Evolutionary conservation across 2,113 vertebrate species (phyloP).

Genomic region (Corydoras maculifer): DNA sequence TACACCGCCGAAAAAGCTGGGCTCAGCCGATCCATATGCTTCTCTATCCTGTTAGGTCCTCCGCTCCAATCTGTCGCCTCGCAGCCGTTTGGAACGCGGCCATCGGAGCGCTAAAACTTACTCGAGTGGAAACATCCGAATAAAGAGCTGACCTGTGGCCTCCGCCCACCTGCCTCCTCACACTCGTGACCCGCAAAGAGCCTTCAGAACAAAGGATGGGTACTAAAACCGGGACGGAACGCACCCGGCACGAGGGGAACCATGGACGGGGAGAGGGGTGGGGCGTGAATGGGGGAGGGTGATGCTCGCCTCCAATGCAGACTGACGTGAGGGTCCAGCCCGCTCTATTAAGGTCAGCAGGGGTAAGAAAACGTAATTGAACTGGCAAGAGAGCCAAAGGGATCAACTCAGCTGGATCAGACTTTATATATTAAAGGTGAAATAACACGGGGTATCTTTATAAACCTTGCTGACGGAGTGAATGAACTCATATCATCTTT

Average conservation of each 20-base stretch:
- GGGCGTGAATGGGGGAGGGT: conserved; percentile 33
- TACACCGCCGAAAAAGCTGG: conserved; percentile 37
- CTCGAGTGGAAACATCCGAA: conserved; percentile 42
- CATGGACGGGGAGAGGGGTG: conserved; percentile 6
- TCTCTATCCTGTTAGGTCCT: conserved; percentile 22
- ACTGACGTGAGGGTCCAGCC: conserved; percentile 30
- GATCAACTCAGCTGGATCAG: too few relatives aligned
- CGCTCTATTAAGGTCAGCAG: conserved; percentile 36
- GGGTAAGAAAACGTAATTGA: neutral
- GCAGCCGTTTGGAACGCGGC: neutral
- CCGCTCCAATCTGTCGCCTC: neutral
- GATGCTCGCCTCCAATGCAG: conserved; percentile 19
- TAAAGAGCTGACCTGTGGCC: conserved; percentile 47
- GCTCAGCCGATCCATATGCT: conserved; percentile 37
- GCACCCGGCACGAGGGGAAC: conserved; percentile 10
- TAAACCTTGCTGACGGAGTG: too few relatives aligned
- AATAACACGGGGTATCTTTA: too few relatives aligned
- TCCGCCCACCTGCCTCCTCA: conserved; percentile 13
- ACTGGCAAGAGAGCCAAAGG: too few relatives aligned
- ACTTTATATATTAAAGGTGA: too few relatives aligned
- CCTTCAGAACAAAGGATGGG: conserved; percentile 51
- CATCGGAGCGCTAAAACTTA: neutral
- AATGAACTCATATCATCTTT: too few relatives aligned
- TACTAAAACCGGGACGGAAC: conserved; percentile 38
- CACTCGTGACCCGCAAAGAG: conserved; percentile 35